phyloP scores from a whole-genome alignment of 2,888 invertebrate species.

The Cerceris ruficornis region DNA sequence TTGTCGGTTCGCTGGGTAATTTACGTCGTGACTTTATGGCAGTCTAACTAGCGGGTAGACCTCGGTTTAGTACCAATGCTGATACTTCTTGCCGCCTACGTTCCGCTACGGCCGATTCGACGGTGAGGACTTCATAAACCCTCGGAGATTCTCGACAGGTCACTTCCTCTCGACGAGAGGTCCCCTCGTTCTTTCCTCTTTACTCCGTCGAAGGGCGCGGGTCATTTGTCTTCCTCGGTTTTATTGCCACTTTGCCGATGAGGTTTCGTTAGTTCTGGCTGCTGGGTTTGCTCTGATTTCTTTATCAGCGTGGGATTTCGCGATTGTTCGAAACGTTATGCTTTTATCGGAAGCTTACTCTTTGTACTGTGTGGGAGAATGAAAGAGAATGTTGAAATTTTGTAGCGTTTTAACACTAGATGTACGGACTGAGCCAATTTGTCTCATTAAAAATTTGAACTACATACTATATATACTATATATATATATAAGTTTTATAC shows the following conservation, averaged over 20 bases:
- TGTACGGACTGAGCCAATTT: no score
- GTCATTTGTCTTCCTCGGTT: background rate
- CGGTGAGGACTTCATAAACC: conserved; percentile 42
- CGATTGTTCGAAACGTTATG: no score
- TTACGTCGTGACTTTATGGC: conserved; percentile 80
- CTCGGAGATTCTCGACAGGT: background rate
- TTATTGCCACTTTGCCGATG: background rate
- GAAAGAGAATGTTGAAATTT: no score
- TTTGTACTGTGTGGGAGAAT: no score
- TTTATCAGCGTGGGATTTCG: background rate
- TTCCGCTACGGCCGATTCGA: conserved; percentile 24
- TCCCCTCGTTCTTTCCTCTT: background rate
- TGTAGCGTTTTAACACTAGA: no score
- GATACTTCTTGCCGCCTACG: conserved; percentile 70
- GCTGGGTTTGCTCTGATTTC: background rate
- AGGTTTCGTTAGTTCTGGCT: background rate
- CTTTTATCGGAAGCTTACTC: no score
- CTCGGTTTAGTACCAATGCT: conserved; percentile 59
- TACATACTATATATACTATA: no score
- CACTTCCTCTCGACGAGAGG: background rate
- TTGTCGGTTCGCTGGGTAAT: conserved; percentile 73
- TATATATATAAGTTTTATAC: no score
- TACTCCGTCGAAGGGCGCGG: background rate
- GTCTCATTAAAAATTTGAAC: no score
- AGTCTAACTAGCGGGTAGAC: conserved; percentile 80